Evolutionary conservation across 2,888 invertebrate genomes (phyloP).

Genomic region (Diadromus collaris): DNA sequence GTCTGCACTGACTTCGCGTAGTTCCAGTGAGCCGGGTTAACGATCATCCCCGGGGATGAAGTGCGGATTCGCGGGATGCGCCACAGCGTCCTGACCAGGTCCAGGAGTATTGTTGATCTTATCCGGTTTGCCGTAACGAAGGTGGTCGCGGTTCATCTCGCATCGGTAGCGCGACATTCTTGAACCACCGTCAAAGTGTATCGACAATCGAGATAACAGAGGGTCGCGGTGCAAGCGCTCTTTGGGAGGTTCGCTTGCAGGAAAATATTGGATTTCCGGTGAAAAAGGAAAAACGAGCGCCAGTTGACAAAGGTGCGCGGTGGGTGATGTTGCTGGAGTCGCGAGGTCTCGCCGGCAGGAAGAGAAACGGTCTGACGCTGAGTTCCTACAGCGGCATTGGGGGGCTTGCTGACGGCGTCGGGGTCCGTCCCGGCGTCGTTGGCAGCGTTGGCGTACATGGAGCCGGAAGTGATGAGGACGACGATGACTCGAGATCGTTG

Average conservation of each 20-base stretch:
- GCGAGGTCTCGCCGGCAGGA: slow-evolving; percentile 79
- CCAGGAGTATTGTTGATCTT: not conserved
- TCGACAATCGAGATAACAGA: not conserved
- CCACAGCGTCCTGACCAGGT: slow-evolving; percentile 43
- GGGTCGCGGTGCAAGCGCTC: not conserved
- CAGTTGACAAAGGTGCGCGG: slow-evolving; percentile 75
- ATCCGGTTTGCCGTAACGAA: not conserved
- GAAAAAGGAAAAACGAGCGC: slow-evolving; percentile 76
- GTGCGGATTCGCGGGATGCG: slow-evolving; percentile 30
- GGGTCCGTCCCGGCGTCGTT: slow-evolving; percentile 74
- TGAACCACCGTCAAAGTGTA: not conserved
- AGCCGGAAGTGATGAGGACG: slow-evolving; percentile 85
- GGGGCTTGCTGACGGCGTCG: slow-evolving; percentile 78
- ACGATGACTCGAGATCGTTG: slow-evolving; percentile 80
- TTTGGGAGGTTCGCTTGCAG: not conserved
- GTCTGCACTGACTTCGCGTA: not conserved
- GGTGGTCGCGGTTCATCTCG: not conserved
- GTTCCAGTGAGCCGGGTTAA: not conserved
- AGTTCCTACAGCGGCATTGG: slow-evolving; percentile 79
- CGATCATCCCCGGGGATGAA: slow-evolving; percentile 36
- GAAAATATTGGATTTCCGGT: slow-evolving; percentile 19
- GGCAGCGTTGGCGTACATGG: slow-evolving; percentile 72
- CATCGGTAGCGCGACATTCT: not conserved
- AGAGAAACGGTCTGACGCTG: slow-evolving; percentile 79
- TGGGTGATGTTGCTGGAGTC: slow-evolving; percentile 80